Conservation (phyloP, 2,113 vertebrate genomes). For the Epinephelus cyanopodus region DNA sequence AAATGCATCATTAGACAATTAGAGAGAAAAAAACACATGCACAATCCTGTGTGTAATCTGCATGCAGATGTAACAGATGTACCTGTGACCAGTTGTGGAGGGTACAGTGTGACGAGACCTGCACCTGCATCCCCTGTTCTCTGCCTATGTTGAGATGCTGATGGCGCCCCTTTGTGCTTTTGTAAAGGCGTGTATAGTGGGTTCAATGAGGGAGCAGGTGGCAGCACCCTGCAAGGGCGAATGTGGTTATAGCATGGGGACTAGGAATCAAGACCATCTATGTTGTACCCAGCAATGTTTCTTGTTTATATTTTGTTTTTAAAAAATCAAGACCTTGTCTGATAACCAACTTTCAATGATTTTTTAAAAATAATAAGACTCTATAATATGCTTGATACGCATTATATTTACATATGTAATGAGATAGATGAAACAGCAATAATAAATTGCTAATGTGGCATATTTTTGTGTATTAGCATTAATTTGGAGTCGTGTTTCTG, state of each 20-base stretch:
- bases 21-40: slow-evolving; percentile 1
- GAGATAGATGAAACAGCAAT: too few species aligned
- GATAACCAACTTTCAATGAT: background rate
- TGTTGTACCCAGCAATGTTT: background rate
- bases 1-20: slow-evolving; percentile 6
- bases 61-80: background rate
- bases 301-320: background rate
- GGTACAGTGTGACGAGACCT: slow-evolving; percentile 21
- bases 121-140: slow-evolving; percentile 38
- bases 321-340: slow-evolving; percentile 8
- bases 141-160: slow-evolving; percentile 26
- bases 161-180: slow-evolving; percentile 28
- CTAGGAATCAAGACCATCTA: background rate
- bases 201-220: slow-evolving; percentile 51
- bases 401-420: background rate
- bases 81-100: slow-evolving; percentile 9
- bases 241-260: background rate
- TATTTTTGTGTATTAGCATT: background rate
- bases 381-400: background rate
- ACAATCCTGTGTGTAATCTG: background rate
- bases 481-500: background rate
- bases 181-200: background rate
- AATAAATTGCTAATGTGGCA: too few species aligned
- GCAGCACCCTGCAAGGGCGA: slow-evolving; percentile 25
- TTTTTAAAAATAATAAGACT: background rate